Base-by-base conservation (phyloP, 1,140 invertebrate genomes). In the Drosophila teissieri region DNA sequence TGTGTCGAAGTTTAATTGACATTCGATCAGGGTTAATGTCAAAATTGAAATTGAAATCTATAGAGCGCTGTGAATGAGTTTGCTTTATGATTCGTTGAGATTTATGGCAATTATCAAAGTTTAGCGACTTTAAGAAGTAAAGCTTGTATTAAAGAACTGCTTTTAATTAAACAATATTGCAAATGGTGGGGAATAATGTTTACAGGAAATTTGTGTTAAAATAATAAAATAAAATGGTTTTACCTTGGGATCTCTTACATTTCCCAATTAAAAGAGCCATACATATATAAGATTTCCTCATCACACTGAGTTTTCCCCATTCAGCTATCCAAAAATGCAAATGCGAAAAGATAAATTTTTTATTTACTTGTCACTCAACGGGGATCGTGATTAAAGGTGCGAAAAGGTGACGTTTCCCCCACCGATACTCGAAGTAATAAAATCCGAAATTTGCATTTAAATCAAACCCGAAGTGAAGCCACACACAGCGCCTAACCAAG, bases 371-470 rank as follows among this genome's bases (percentile, higher is more conserved):
- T 85, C 72, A 67, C 77, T 62, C 49, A 52, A 55, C 45, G n/a
- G 36, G 61, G 42, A 69, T 88, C 83, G 83, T 88, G 83, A 86
- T 82, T 76, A 54, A 73, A 62, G 75, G 77, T 88, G 83, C 78
- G 83, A 86, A 58, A 73, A 58, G 75, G 73, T 88, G 83, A 88
- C 77, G 72, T 80, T 85, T 84, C 51, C 31, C 37, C 40, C 8
- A 31, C 45, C 42, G 56, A 62, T 44, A 49, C 57, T 52, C 53
- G 7, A 34, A 65, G 49, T 46, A 56, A 69, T 56, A 69, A 56
- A 70, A 48, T 37, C 19, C 19, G 48, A 58, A 57, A 86, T 86
- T 86, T 88, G 79, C 83, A 86, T 88, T 88, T 88, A 88, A 86
- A 86, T 86, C 83, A 86, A 86, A 86, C 40, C 55, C 84, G 58